phyloP scores from a whole-genome alignment of 2,888 invertebrate genomes.

The Lottia scabra region DNA sequence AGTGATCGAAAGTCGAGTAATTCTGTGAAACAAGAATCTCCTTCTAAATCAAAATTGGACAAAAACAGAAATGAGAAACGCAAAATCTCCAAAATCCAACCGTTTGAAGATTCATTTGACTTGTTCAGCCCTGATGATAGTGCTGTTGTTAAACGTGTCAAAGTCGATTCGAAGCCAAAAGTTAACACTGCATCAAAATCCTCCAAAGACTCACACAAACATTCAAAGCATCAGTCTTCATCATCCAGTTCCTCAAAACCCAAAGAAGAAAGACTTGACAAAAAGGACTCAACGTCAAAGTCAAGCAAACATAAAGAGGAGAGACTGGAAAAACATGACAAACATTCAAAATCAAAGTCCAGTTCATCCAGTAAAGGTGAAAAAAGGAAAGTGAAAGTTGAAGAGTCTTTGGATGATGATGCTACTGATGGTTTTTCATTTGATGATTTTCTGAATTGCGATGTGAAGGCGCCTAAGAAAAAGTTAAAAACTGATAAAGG shows the following conservation, averaged over 20 bases:
- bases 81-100: constrained; percentile 1
- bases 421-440: constrained; percentile 27
- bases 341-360: constrained; percentile 1
- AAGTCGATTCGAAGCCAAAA: not conserved
- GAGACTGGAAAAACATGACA: not conserved
- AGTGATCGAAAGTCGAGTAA: constrained; percentile 3
- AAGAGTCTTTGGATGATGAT: constrained; percentile 3
- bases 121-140: constrained; percentile 13
- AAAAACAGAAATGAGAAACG: not conserved
- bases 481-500: constrained; percentile 18
- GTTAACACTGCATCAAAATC: not conserved
- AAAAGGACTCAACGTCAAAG: constrained; percentile 10
- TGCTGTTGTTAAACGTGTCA: constrained; percentile 5
- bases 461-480: constrained; percentile 26
- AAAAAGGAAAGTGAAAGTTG: constrained; percentile 3
- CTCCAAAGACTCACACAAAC: constrained; percentile 14
- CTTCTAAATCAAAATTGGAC: constrained; percentile 2
- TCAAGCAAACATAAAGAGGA: not conserved
- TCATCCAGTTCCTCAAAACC: not conserved
- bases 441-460: constrained; percentile 39
- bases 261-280: constrained; percentile 11
- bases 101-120: not conserved
- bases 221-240: constrained; percentile 4
- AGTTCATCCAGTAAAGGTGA: constrained; percentile 6
- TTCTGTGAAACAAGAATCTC: not conserved